phyloP scores from a whole-genome alignment of 2,888 invertebrate genomes.

The Metopia argyrocephala region DNA sequence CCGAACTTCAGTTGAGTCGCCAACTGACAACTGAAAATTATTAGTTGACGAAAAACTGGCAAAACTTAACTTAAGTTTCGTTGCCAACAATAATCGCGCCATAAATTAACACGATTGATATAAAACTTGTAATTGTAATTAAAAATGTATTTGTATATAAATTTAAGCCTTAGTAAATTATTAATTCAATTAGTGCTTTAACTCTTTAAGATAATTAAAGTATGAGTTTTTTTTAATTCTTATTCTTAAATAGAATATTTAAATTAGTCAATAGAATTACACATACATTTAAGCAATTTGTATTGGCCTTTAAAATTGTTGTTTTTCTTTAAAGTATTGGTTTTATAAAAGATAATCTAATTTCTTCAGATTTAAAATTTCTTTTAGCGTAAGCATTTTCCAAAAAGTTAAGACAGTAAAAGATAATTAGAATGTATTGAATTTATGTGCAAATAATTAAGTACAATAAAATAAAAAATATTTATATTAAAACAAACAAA shows the following conservation, averaged over 20 bases:
- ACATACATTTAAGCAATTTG: neutral
- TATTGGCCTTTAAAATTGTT: neutral
- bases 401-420: slow-evolving; percentile 28
- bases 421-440: slow-evolving; percentile 34
- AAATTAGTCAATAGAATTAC: neutral
- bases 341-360: slow-evolving; percentile 15
- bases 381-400: slow-evolving; percentile 9
- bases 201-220: neutral
- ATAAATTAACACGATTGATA: slow-evolving; percentile 23
- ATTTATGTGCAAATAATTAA: slow-evolving; percentile 62
- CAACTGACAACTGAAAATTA: too few relatives aligned
- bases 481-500: slow-evolving; percentile 31
- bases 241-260: neutral
- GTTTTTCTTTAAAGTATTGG: neutral
- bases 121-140: slow-evolving; percentile 11
- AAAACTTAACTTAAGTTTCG: too few relatives aligned
- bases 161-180: slow-evolving; percentile 59
- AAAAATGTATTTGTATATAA: slow-evolving; percentile 54
- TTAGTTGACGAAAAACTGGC: too few relatives aligned
- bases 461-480: slow-evolving; percentile 47
- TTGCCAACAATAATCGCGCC: too few relatives aligned
- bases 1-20: too few relatives aligned
- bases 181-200: slow-evolving; percentile 30
- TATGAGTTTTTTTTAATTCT: neutral
- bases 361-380: neutral